A percentile compares a stretch with the other conserved stretches of the same genome.
Conservation (phyloP, 2,888 invertebrate genomes). For the Prosopocoilus inquinatus region DNA sequence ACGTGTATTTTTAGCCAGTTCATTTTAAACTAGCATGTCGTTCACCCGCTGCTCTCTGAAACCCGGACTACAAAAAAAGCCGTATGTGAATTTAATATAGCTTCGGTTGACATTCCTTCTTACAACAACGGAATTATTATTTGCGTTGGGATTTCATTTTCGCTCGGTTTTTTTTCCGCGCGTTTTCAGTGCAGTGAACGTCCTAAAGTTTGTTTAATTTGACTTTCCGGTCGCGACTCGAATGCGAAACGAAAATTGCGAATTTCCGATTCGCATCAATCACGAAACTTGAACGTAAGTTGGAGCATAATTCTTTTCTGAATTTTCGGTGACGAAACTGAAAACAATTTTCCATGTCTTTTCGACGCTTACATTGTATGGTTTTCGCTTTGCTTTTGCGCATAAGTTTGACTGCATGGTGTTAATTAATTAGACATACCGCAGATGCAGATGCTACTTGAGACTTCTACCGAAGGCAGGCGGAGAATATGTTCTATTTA, state of each 20-base stretch:
- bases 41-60: slow-evolving; percentile 24
- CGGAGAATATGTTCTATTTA: too few relatives aligned
- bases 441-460: too few relatives aligned
- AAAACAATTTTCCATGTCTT: too few relatives aligned
- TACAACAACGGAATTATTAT: neutral
- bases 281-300: slow-evolving; percentile 1
- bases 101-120: too few relatives aligned
- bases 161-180: neutral
- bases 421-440: too few relatives aligned
- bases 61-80: neutral
- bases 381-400: too few relatives aligned
- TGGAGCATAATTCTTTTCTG: neutral
- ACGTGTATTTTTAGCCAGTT: slow-evolving; percentile 29
- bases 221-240: slow-evolving; percentile 1
- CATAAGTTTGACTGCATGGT: too few relatives aligned
- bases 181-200: neutral
- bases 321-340: neutral
- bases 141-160: neutral
- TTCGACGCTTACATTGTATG: too few relatives aligned
- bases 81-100: too few relatives aligned
- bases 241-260: slow-evolving; percentile 2
- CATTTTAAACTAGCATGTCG: slow-evolving; percentile 31
- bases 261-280: slow-evolving; percentile 4
- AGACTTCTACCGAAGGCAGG: too few relatives aligned
- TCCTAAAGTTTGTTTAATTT: slow-evolving; percentile 4